A percentile compares a stretch with the other conserved stretches of the same genome.
These are phyloP conservation scores for Tor tambroides DNA, from an alignment of 2,113 vertebrate species.

Conservation along the genomic window DNA sequence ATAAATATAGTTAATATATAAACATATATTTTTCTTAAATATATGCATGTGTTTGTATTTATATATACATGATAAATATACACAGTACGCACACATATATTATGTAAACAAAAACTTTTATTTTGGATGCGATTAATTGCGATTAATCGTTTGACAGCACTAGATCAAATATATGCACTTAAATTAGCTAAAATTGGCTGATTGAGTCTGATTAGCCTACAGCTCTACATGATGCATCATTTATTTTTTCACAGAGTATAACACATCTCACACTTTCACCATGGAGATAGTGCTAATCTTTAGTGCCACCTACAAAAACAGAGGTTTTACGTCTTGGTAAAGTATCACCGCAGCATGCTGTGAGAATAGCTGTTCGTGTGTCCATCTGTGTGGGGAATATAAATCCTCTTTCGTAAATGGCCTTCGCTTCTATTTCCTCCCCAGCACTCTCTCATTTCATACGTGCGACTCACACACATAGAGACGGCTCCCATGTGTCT, in stretches of 20 bases:
- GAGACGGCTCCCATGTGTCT: neutral
- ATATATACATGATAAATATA: too few relatives aligned
- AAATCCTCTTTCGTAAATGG: conserved; percentile 11
- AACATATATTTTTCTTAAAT: too few relatives aligned
- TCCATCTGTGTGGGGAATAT: conserved; percentile 22
- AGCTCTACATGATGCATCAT: neutral
- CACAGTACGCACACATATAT: too few relatives aligned
- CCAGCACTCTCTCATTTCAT: conserved; percentile 13
- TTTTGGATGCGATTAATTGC: too few relatives aligned
- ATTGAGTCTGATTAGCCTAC: neutral
- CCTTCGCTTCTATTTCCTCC: neutral
- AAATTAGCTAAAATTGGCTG: neutral
- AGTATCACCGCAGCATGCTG: neutral
- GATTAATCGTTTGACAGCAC: too few relatives aligned
- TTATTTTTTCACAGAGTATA: neutral
- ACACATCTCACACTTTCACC: neutral
- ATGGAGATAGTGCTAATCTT: neutral
- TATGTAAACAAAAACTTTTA: too few relatives aligned
- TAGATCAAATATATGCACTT: neutral
- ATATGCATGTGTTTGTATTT: too few relatives aligned
- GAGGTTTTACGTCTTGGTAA: conserved; percentile 10
- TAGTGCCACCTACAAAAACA: conserved; percentile 4
- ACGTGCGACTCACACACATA: neutral
- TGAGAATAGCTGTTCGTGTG: neutral
- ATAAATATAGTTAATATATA: too few relatives aligned